A percentile compares a stretch with the other conserved stretches of the same genome.
Evolutionary conservation across 2,888 invertebrate species (phyloP).

Genomic region (Ormia ochracea): DNA sequence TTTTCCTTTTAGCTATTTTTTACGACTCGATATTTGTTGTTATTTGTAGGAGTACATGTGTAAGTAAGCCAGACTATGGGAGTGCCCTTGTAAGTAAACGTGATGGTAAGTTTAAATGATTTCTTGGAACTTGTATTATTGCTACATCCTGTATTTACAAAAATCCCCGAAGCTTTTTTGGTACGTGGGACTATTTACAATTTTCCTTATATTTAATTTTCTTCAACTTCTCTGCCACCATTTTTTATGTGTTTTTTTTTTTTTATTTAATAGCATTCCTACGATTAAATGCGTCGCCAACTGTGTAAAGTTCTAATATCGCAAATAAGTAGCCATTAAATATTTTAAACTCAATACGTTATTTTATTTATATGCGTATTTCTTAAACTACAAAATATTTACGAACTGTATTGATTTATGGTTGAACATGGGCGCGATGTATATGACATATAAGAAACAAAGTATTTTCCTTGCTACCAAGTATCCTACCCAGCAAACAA

Average conservation of each 20-base stretch:
- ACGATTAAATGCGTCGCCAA: no score
- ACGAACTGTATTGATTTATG: no score
- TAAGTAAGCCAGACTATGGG: background rate
- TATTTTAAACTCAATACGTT: no score
- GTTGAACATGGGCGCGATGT: no score
- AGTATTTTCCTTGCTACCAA: no score
- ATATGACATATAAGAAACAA: no score
- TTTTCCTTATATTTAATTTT: background rate
- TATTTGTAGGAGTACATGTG: background rate
- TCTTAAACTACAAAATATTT: no score
- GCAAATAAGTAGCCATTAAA: no score
- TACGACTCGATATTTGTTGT: background rate
- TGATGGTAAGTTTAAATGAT: background rate
- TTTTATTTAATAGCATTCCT: no score
- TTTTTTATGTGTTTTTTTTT: background rate
- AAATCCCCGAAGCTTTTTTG: background rate
- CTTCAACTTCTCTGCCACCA: background rate
- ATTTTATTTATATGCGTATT: no score
- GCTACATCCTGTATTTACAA: background rate
- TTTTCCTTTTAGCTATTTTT: background rate
- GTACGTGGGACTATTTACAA: background rate
- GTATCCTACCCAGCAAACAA: no score
- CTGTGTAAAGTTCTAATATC: no score
- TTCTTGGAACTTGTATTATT: background rate
- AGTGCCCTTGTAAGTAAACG: background rate